phyloP scores from a whole-genome alignment of 64 coral and sea anemone genomes.

The Orbicella faveolata region DNA sequence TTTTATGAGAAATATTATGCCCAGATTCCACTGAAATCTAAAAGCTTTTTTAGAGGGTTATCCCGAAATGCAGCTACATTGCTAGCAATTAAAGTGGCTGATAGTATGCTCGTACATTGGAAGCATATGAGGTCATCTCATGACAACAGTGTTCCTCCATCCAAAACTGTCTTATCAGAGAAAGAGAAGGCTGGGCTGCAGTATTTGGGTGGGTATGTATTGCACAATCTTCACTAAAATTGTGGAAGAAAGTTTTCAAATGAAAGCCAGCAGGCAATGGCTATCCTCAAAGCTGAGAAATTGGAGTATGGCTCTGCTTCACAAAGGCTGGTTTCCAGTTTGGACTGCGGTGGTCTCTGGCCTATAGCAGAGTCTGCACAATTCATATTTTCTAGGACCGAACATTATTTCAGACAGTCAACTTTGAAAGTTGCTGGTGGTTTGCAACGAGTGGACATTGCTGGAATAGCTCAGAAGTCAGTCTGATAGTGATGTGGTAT shows the following conservation, averaged over 20 bases:
- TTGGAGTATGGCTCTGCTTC: neutral
- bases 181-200: conserved; percentile 29
- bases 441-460: conserved; percentile 9
- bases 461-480: conserved; percentile 15
- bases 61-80: conserved; percentile 54
- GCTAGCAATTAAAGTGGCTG: conserved; percentile 42
- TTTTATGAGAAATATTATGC: conserved; percentile 55
- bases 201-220: conserved; percentile 51
- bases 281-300: conserved; percentile 39
- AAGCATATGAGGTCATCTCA: neutral
- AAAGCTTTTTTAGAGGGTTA: conserved; percentile 29
- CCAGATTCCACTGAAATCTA: conserved; percentile 43
- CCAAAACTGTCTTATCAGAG: conserved; percentile 30
- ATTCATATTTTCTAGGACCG: conserved; percentile 44
- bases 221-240: conserved; percentile 26
- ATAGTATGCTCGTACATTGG: conserved; percentile 44
- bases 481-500: conserved; percentile 16
- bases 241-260: conserved; percentile 30
- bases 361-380: conserved; percentile 45
- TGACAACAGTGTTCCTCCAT: neutral
- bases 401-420: conserved; percentile 46
- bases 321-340: neutral
- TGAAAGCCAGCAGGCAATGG: neutral
- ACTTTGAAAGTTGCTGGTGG: neutral
- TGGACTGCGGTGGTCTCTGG: conserved; percentile 58